A percentile compares a stretch with the other conserved stretches of the same genome.
phyloP scores from a whole-genome alignment of 1,140 invertebrate genomes.

The Polypedilum pembai region DNA sequence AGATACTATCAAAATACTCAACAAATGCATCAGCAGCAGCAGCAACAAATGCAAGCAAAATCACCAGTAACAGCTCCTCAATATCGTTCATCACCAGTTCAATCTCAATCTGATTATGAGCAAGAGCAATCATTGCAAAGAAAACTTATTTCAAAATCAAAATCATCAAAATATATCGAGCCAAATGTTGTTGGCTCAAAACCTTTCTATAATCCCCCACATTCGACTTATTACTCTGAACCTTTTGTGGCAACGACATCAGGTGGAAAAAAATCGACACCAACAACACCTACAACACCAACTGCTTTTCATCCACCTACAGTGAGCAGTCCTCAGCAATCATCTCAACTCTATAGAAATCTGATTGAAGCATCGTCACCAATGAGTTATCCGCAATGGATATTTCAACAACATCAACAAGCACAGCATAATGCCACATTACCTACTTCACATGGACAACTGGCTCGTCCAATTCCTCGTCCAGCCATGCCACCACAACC shows the following conservation, averaged over 20 bases:
- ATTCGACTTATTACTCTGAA: background rate
- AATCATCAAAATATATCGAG: constrained; percentile 14
- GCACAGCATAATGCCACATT: background rate
- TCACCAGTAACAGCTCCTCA: background rate
- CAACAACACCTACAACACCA: background rate
- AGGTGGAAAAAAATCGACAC: background rate
- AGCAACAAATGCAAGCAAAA: background rate
- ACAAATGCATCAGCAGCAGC: background rate
- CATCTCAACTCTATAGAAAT: background rate
- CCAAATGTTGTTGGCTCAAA: background rate
- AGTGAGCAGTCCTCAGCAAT: background rate
- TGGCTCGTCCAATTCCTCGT: background rate
- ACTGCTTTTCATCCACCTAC: background rate
- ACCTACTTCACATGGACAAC: background rate
- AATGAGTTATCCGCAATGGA: background rate
- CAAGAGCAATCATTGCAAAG: background rate
- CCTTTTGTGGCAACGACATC: background rate
- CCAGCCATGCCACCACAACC: background rate
- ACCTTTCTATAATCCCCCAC: background rate
- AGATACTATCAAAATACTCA: background rate
- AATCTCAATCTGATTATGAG: background rate
- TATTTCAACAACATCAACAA: background rate
- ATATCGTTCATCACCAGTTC: background rate
- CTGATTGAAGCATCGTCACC: background rate
- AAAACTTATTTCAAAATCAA: constrained; percentile 8